A percentile compares a stretch with the other conserved stretches of the same genome.
Evolutionary conservation across 2,113 vertebrate genomes (phyloP).

Genomic region (Talpa occidentalis): DNA sequence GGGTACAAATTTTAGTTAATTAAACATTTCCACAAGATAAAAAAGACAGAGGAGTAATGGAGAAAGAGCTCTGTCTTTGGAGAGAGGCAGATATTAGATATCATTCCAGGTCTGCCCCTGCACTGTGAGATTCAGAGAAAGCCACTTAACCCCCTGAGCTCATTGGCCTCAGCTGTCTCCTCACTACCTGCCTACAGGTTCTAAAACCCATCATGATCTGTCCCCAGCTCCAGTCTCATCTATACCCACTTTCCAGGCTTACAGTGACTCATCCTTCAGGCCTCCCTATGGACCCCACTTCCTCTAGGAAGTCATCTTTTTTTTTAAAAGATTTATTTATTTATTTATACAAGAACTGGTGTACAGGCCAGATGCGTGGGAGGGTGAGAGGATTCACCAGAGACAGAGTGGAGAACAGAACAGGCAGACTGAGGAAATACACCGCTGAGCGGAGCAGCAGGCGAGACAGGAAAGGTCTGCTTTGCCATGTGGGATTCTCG

Average conservation of each 20-base stretch:
- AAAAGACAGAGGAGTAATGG: not conserved
- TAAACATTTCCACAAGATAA: not conserved
- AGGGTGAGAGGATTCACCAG: no score
- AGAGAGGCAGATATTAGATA: not conserved
- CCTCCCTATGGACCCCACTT: not conserved
- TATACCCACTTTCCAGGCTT: not conserved
- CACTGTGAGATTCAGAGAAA: not conserved
- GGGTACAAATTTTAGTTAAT: not conserved
- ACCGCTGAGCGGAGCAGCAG: no score
- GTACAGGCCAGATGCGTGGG: no score
- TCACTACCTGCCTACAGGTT: not conserved
- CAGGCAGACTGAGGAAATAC: no score
- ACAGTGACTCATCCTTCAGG: not conserved
- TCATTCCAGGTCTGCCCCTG: not conserved
- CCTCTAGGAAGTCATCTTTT: slow-evolving; percentile 31
- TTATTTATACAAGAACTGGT: no score
- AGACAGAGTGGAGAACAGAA: no score
- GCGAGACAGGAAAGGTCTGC: no score
- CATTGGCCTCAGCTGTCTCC: not conserved
- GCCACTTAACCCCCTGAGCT: not conserved
- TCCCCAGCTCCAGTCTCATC: not conserved
- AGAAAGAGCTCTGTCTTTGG: not conserved
- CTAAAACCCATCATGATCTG: not conserved
- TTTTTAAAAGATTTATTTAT: no score
- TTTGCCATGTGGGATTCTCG: no score